Percentiles rank a stretch among this genome's conserved stretches.
Evolutionary conservation across 2,888 invertebrate genomes (phyloP).

Genomic region (Peribatodes rhomboidaria): DNA sequence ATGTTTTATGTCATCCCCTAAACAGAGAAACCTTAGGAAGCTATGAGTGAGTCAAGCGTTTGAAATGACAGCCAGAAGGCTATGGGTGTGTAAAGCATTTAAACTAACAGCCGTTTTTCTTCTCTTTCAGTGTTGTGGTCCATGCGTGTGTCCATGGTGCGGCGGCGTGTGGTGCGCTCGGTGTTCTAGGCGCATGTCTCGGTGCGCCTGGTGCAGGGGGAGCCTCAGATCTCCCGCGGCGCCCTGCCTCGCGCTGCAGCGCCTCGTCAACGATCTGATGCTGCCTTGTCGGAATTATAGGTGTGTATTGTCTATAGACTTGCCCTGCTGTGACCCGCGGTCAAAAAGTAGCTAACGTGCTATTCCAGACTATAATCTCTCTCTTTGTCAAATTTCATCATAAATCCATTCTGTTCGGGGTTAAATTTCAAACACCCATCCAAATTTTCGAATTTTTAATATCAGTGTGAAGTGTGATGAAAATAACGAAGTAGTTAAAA

Average conservation of each 20-base stretch:
- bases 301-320: conserved; percentile 50
- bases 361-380: no score
- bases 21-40: not conserved
- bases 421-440: no score
- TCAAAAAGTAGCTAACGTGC: no score
- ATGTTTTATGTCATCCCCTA: no score
- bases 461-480: no score
- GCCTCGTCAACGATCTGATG: conserved; percentile 79
- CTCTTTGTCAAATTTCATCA: no score
- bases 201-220: conserved; percentile 81
- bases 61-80: no score
- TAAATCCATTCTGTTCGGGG: no score
- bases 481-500: no score
- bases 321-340: no score
- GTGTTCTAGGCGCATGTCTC: conserved; percentile 75
- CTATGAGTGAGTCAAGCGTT: not conserved
- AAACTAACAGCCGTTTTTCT: not conserved
- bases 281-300: conserved; percentile 82
- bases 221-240: conserved; percentile 71
- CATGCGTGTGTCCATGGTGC: conserved; percentile 80
- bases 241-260: conserved; percentile 76
- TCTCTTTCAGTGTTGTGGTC: conserved; percentile 74
- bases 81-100: no score
- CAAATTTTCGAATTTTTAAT: no score
- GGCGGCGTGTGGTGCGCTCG: conserved; percentile 80